A percentile compares a stretch with the other conserved stretches of the same genome.
phyloP scores from a whole-genome alignment of 2,113 vertebrate species.

The Saimiri boliviensis region DNA sequence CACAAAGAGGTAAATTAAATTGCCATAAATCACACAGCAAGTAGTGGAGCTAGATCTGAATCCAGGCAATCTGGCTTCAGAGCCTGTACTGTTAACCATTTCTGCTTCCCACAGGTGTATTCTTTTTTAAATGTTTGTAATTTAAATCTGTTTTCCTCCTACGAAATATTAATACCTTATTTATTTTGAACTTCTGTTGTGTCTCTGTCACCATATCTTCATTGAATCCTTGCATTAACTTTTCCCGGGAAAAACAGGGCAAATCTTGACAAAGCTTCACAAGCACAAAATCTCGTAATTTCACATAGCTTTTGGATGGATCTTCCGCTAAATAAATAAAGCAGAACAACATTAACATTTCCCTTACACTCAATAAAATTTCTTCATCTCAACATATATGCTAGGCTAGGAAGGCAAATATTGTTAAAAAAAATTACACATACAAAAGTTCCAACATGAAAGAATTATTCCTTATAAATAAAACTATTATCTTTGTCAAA shows the following conservation, averaged over 20 bases:
- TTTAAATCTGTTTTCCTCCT: neutral
- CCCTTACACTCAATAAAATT: conserved; percentile 54
- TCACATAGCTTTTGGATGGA: conserved; percentile 97
- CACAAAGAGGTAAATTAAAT: conserved; percentile 4
- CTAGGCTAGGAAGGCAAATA: conserved; percentile 17
- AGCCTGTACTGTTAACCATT: neutral
- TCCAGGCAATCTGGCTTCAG: neutral
- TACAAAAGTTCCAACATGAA: neutral
- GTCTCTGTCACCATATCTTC: conserved; percentile 94
- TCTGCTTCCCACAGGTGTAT: neutral
- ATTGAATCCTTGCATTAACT: conserved; percentile 93
- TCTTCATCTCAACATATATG: conserved; percentile 44
- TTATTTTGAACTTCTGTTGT: conserved; percentile 96
- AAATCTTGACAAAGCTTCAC: conserved; percentile 95
- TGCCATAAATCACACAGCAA: neutral
- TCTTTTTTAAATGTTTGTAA: neutral
- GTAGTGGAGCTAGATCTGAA: neutral
- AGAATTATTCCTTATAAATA: conserved; percentile 32
- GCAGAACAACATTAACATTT: conserved; percentile 55
- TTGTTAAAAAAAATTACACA: neutral
- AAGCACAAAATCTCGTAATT: conserved; percentile 96
- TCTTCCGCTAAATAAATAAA: conserved; percentile 91
- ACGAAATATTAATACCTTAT: conserved; percentile 91
- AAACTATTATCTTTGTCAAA: conserved; percentile 44
- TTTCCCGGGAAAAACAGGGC: conserved; percentile 91